Evolutionary conservation across 2,113 vertebrate species (phyloP).

Genomic region (Leucosticte australis): DNA sequence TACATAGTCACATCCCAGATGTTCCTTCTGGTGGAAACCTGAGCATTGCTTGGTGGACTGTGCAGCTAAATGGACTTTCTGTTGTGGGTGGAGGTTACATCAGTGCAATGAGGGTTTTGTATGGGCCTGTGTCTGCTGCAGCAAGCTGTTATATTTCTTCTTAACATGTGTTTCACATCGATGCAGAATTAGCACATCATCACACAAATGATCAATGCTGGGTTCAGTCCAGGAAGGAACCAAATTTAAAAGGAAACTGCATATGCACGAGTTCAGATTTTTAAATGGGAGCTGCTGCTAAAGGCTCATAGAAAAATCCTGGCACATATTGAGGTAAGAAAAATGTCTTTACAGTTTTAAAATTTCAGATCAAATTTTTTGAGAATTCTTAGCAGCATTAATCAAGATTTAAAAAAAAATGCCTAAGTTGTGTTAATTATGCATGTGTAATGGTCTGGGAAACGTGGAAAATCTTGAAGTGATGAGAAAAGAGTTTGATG

Average conservation of each 20-base stretch:
- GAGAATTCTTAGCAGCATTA: background rate
- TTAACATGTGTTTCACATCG: constrained; percentile 8
- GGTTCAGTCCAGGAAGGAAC: background rate
- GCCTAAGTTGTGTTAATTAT: background rate
- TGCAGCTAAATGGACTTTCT: background rate
- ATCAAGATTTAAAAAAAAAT: background rate
- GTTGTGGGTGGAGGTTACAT: background rate
- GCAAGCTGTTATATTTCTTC: background rate
- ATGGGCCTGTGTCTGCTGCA: background rate
- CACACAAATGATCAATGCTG: background rate
- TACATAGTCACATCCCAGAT: background rate
- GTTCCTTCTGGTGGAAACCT: background rate
- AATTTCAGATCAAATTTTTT: background rate
- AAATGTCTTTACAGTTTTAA: background rate
- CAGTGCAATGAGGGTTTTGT: background rate
- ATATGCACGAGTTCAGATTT: background rate
- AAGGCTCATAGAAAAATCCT: background rate
- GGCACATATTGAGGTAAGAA: background rate
- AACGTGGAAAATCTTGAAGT: background rate
- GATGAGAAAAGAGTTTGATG: background rate
- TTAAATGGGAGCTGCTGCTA: background rate
- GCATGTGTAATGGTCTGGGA: background rate
- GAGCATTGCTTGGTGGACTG: background rate
- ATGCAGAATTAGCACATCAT: constrained; percentile 28
- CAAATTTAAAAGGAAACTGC: background rate